Conservation (phyloP, 2,888 invertebrate species). For the Cremastinae sp. region DNA sequence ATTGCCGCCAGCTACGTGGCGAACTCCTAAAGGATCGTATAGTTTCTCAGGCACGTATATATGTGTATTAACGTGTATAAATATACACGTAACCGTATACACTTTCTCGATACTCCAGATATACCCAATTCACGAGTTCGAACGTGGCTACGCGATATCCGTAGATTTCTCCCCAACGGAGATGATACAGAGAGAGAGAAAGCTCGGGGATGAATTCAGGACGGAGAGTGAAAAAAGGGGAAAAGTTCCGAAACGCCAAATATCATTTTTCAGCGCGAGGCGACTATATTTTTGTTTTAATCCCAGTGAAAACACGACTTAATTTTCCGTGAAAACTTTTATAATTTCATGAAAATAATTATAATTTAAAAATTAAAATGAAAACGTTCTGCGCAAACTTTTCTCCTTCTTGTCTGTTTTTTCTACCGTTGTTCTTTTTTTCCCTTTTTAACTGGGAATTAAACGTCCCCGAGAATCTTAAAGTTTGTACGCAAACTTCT, state of each 20-base stretch:
- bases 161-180: conserved; percentile 28
- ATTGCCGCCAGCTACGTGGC: conserved; percentile 72
- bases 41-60: conserved; percentile 61
- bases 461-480: conserved; percentile 35
- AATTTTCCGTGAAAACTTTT: background rate
- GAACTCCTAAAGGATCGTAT: conserved; percentile 78
- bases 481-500: conserved; percentile 37
- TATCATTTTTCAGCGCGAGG: background rate
- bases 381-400: no score
- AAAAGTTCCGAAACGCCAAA: conserved; percentile 23
- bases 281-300: conserved; percentile 11
- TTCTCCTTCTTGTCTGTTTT: no score
- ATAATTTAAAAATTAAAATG: no score
- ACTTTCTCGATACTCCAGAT: conserved; percentile 23
- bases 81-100: conserved; percentile 10
- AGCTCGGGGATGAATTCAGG: conserved; percentile 12
- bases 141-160: background rate
- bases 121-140: conserved; percentile 31
- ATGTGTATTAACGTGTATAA: conserved; percentile 19
- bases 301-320: background rate
- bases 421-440: no score
- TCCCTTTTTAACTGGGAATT: no score
- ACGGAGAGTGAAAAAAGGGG: conserved; percentile 4
- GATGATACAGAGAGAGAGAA: conserved; percentile 26
- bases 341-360: background rate